These are phyloP conservation scores for Pogonomyrmex barbatus DNA, from an alignment of 1,140 invertebrate genomes.

Conservation along the genomic window DNA sequence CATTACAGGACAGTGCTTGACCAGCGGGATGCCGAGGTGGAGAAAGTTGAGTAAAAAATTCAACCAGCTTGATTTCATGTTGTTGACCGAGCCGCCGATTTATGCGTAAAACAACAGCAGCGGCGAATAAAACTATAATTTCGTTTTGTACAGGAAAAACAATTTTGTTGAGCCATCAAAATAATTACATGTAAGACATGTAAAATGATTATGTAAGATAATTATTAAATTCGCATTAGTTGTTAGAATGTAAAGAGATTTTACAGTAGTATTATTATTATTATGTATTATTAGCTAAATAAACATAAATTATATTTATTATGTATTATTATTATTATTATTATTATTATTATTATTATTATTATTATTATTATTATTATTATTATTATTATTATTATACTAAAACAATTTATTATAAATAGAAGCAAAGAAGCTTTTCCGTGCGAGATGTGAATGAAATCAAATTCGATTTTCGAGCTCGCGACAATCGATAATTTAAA, in stretches of 20 bases:
- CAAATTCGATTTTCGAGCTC: too few relatives aligned
- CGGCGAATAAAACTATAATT: background rate
- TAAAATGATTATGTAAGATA: too few relatives aligned
- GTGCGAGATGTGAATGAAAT: background rate
- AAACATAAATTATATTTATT: too few relatives aligned
- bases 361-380: background rate
- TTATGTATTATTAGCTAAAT: too few relatives aligned
- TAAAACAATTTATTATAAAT: background rate
- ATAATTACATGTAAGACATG: too few relatives aligned
- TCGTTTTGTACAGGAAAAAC: too few relatives aligned
- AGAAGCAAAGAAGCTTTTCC: background rate
- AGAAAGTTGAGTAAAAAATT: conserved; percentile 14
- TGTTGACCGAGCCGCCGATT: background rate
- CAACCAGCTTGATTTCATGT: background rate
- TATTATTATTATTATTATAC: background rate
- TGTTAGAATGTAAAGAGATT: too few relatives aligned
- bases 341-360: too few relatives aligned
- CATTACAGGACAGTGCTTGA: conserved; percentile 8
- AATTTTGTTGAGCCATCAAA: too few relatives aligned
- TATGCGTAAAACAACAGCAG: background rate
- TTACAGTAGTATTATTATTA: too few relatives aligned
- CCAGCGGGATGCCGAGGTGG: background rate
- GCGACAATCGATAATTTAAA: background rate
- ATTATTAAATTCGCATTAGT: too few relatives aligned
- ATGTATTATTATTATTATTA: too few relatives aligned